Evolutionary conservation across 2,888 invertebrate genomes (phyloP), one percentile per base, ranked within the genome.

Genomic region (Reticulitermes lucifugus): DNA sequence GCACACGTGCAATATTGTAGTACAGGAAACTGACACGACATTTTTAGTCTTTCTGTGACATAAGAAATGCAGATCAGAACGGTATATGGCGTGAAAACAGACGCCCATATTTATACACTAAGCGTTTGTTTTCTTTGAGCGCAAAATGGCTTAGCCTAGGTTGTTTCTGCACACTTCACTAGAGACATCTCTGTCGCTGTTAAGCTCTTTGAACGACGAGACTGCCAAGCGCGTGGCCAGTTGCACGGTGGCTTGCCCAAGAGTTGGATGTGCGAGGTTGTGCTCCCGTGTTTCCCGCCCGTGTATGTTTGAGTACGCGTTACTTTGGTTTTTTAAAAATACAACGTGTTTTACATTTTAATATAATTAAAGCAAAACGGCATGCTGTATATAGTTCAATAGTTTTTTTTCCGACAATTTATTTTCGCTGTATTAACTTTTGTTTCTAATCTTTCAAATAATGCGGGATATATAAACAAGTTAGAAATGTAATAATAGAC

Each of bases 161-260:
- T 25, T 65, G 25, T 25, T 25, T 65, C n/a, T n/a, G 7, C n/a
- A 25, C n/a, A 25, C n/a, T 25, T 65, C 25, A 65, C 65, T 65
- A 65, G 73, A 73, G 41, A 18, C 73, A 73, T 73, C 73, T 73
- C 35, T 73, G 71, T 21, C 73, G 9, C 21, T 9, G 73, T 25
- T 29, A 73, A 73, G 73, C 73, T 73, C 73, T 73, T 73, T 73
- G 73, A 29, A 10, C 70, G n/a, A 12, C 41, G 35, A 73, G 73
- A 1, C 21, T 18, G 5, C 41, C 21, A 18, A 22, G 73, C 73
- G 73, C 73, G 73, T 35, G 73, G 73, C 73, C 73, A 73, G 73
- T 73, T 18, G 73, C 41, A 41, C 73, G 35, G 73, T 41, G 73
- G 41, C 35, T 41, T 2, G 0, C 35, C 73, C 5, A 14, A 10